Evolutionary conservation across 2,797 vertebrate genomes (phyloP).

Genomic region (Cuculus canorus): DNA sequence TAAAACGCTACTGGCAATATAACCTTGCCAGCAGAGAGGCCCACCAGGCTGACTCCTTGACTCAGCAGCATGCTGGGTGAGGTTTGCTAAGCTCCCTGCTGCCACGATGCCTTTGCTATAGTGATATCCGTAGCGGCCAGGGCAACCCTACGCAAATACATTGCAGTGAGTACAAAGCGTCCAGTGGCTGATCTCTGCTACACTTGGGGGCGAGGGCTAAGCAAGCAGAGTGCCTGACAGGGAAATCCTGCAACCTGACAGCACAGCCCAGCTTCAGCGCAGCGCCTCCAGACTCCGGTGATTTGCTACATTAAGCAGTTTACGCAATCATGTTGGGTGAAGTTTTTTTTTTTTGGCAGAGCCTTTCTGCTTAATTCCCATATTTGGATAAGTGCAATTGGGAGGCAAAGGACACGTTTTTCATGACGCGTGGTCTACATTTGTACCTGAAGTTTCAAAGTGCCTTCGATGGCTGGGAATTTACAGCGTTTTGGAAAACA

Average conservation of each 20-base stretch:
- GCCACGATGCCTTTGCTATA: background rate
- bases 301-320: background rate
- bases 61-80: background rate
- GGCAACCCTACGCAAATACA: fast-evolving
- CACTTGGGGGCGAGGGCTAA: background rate
- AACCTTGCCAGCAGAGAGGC: background rate
- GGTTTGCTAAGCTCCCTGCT: background rate
- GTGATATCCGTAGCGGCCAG: fast-evolving
- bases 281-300: background rate
- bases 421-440: background rate
- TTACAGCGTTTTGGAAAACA: conserved; percentile 26
- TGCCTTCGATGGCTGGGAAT: conserved; percentile 28
- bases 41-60: background rate
- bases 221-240: background rate
- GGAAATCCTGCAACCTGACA: background rate
- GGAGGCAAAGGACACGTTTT: background rate
- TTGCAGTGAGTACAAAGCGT: fast-evolving
- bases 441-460: conserved; percentile 9
- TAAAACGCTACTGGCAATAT: background rate
- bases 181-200: fast-evolving
- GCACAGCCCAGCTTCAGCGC: background rate
- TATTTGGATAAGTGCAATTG: fast-evolving
- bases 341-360: background rate
- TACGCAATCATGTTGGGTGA: background rate
- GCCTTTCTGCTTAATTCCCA: background rate